Percentiles rank a stretch among this genome's conserved stretches.
These are phyloP conservation scores for Gasterosteus nipponicus DNA, from an alignment of 2,113 vertebrate species.

Conservation along the genomic window DNA sequence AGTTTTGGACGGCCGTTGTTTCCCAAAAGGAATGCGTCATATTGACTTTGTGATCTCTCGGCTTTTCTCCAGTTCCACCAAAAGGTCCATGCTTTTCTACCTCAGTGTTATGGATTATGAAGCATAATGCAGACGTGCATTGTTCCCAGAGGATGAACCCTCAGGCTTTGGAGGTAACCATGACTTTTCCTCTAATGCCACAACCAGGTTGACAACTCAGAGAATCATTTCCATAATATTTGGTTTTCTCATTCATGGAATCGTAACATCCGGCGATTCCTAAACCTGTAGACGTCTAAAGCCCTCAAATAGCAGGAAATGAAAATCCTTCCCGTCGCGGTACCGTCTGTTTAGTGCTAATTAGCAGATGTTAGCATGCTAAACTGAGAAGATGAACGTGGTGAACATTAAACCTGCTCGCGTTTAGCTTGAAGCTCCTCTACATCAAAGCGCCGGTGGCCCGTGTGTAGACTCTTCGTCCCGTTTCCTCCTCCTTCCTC, in stretches of 20 bases:
- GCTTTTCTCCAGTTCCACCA: neutral
- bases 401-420: neutral
- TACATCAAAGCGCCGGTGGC: neutral
- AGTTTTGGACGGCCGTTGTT: neutral
- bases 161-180: neutral
- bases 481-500: slow-evolving; percentile 4
- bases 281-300: neutral
- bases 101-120: neutral
- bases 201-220: neutral
- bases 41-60: neutral
- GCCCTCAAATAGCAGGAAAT: neutral
- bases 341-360: neutral
- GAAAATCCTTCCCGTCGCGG: neutral
- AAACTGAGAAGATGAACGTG: neutral
- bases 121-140: neutral
- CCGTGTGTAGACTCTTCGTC: neutral
- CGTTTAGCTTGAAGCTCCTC: no score
- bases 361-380: neutral
- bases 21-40: neutral
- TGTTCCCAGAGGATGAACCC: neutral
- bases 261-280: neutral
- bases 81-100: neutral
- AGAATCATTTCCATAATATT: neutral
- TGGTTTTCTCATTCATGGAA: neutral
- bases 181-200: neutral